A percentile compares a stretch with the other conserved stretches of the same genome.
phyloP scores from a whole-genome alignment of 2,888 invertebrate species.

The Nudaria mundana region DNA sequence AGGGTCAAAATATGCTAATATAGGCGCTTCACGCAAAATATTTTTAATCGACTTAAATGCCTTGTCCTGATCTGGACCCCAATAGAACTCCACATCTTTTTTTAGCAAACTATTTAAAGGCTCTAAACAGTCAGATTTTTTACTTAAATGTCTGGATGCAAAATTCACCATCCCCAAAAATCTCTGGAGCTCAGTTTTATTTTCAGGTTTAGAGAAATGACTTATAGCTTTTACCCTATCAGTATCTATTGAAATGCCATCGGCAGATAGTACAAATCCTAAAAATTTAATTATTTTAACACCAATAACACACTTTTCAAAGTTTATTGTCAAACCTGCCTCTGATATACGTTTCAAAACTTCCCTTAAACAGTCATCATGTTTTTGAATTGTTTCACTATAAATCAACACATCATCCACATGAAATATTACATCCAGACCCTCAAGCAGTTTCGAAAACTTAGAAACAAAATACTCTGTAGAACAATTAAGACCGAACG shows the following conservation, averaged over 20 bases:
- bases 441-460: too few relatives aligned
- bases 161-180: background rate
- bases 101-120: background rate
- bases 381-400: background rate
- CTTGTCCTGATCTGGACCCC: background rate
- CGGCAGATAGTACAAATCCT: background rate
- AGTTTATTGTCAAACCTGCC: background rate
- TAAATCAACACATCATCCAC: background rate
- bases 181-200: background rate
- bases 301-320: background rate
- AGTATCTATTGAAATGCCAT: background rate
- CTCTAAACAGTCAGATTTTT: background rate
- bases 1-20: background rate
- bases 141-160: background rate
- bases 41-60: background rate
- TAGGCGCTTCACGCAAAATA: background rate
- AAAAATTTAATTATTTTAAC: background rate
- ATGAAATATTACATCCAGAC: too few relatives aligned
- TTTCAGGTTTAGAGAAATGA: background rate
- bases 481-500: too few relatives aligned
- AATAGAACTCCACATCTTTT: background rate
- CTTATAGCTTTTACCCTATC: background rate
- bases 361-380: background rate
- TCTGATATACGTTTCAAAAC: background rate
- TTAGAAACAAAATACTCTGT: too few relatives aligned